A percentile compares a stretch with the other conserved stretches of the same genome.
These are phyloP conservation scores for Acromyrmex echinatior DNA, from an alignment of 1,140 invertebrate species.

Conservation along the genomic window DNA sequence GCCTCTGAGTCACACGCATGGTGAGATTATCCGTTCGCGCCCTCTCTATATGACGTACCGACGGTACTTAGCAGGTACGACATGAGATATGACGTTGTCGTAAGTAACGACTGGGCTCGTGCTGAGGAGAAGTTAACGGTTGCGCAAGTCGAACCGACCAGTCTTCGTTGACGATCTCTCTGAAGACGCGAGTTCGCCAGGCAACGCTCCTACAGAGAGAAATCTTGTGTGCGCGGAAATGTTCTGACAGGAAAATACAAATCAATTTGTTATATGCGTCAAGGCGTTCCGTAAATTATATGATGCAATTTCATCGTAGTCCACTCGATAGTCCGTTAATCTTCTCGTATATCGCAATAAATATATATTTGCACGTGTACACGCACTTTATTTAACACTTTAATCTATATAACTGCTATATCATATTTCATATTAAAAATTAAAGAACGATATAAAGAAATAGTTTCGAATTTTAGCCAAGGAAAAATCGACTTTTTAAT, in stretches of 20 bases:
- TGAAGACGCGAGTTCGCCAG: constrained; percentile 7
- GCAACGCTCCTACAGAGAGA: not conserved
- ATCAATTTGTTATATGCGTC: constrained; percentile 28
- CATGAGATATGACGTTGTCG: constrained; percentile 75
- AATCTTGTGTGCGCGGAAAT: not conserved
- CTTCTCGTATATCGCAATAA: not conserved
- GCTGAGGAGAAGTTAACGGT: constrained; percentile 39
- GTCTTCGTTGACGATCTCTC: constrained; percentile 17
- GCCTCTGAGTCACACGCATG: constrained; percentile 34
- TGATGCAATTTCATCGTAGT: not conserved
- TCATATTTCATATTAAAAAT: not conserved
- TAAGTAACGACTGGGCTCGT: constrained; percentile 65
- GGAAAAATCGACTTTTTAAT: not conserved
- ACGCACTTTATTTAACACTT: not conserved
- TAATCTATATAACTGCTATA: not conserved
- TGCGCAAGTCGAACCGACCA: not conserved
- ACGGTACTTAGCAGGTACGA: constrained; percentile 74
- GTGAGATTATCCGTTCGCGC: constrained; percentile 62
- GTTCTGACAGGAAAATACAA: not conserved
- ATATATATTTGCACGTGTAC: not conserved
- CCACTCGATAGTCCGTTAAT: not conserved
- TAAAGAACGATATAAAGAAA: not conserved
- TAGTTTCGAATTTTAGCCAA: not conserved
- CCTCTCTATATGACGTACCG: constrained; percentile 68
- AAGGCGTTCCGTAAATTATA: not conserved